Evolutionary conservation across 2,888 invertebrate species (phyloP), one percentile per base, ranked within the genome.

Genomic region (Caenorhabditis zanzibari): DNA sequence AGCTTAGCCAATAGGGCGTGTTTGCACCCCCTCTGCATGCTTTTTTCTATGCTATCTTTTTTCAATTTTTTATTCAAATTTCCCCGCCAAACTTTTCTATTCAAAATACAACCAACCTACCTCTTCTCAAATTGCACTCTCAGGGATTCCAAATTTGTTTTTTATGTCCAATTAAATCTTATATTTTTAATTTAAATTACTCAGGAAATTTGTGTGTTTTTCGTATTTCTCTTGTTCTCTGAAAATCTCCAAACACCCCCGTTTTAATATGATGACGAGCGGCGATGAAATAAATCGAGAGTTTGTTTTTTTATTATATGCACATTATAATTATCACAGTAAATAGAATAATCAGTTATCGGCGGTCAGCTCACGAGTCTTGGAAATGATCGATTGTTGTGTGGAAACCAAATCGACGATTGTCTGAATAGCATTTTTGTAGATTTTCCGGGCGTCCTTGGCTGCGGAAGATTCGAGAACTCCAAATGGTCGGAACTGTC

Each of bases 401-500:
- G 64, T 71, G 32, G 79, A 47, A 14, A 71, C 79, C 52, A 79
- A 32, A 6, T 56, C 49, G 44, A 72, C n/a, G 28, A 79, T 64
- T 14, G 63, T 79, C 79, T 79, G 61, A 49, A 85, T 69, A 4
- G 75, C 77, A 9, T 22, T 38, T 44, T 47, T 59, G 64, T 85
- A 83, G 10, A 64, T 61, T 28, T 73, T 75, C 47, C 86, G 73
- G 3, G 85, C 85, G 26, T 82, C 81, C 41, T 84, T 85, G 2
- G 86, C 86, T 1, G 81, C 63, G 12, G 73, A 22, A 41, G 85
- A 68, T 59, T 87, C 86, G 28, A 87, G 72, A 4, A 87, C 73
- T 44, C 86, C 86, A 59, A 87, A 87, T 19, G 86, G 86, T 26
- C 84, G 61, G 68, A 84, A 87, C 32, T 76, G 63, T 2, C 81